These are phyloP conservation scores for Tragelaphus imberbis DNA, from an alignment of 2,113 vertebrate genomes.

Conservation along the genomic window DNA sequence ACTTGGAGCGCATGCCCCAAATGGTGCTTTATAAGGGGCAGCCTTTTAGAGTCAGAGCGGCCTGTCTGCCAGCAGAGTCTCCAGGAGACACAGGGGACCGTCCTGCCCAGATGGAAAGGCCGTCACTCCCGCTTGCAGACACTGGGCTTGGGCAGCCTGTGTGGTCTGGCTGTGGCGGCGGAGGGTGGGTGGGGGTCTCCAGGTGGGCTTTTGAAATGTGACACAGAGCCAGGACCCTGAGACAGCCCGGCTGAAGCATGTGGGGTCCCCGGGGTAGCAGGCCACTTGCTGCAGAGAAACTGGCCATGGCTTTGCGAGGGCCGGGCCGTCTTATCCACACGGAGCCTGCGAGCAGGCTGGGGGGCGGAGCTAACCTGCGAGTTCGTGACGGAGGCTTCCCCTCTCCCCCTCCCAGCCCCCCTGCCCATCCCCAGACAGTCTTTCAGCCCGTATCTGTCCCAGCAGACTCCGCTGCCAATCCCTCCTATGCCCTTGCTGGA, in stretches of 20 bases:
- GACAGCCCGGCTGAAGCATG: neutral
- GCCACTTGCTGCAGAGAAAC: neutral
- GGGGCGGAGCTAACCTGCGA: rapidly evolving
- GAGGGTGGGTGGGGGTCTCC: neutral
- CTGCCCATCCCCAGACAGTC: neutral
- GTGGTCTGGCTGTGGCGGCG: rapidly evolving
- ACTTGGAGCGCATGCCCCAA: rapidly evolving
- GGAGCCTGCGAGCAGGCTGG: rapidly evolving
- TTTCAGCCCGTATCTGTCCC: rapidly evolving
- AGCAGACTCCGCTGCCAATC: rapidly evolving
- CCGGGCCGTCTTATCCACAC: rapidly evolving
- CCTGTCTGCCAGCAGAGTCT: neutral
- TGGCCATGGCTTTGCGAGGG: neutral
- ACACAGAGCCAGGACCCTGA: neutral
- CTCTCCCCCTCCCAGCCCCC: neutral
- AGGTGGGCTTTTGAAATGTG: neutral
- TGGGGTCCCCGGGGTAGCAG: neutral
- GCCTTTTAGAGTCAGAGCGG: neutral
- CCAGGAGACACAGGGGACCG: neutral
- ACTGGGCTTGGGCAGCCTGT: neutral
- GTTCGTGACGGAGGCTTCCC: rapidly evolving
- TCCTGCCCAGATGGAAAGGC: neutral
- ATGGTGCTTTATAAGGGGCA: neutral
- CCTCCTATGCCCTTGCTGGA: too few relatives aligned
- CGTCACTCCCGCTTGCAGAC: rapidly evolving